Percentiles rank a stretch among this genome's conserved stretches.
phyloP scores from a whole-genome alignment of 53 echinoderm and acorn worm genomes.

The Paelopatides confundens region DNA sequence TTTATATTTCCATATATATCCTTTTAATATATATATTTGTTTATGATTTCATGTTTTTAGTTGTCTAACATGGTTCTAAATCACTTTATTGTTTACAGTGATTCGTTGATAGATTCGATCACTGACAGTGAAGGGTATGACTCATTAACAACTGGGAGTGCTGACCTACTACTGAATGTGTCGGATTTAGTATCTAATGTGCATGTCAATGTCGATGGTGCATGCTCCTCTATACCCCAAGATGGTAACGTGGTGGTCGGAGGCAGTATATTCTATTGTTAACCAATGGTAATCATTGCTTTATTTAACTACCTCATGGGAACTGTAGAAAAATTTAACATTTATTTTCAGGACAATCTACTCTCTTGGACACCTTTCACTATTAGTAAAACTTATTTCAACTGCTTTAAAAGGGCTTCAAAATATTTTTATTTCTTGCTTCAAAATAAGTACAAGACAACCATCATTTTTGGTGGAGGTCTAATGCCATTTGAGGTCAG shows the following conservation, averaged over 20 bases:
- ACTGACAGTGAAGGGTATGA: conserved; percentile 7
- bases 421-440: too few relatives aligned
- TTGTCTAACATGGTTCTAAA: not conserved
- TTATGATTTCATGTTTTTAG: too few relatives aligned
- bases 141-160: conserved; percentile 14
- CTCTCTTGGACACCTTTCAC: too few relatives aligned
- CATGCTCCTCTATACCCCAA: not conserved
- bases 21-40: too few relatives aligned
- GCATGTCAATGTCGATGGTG: conserved; percentile 11
- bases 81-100: conserved; percentile 20
- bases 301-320: not conserved
- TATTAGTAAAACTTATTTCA: too few relatives aligned
- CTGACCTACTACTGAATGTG: not conserved
- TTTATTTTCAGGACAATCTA: too few relatives aligned
- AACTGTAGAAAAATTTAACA: too few relatives aligned
- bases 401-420: too few relatives aligned
- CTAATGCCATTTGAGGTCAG: too few relatives aligned
- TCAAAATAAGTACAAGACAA: too few relatives aligned
- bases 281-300: not conserved
- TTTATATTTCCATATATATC: too few relatives aligned
- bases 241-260: conserved; percentile 25
- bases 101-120: conserved; percentile 14
- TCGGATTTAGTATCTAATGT: not conserved
- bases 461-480: too few relatives aligned
- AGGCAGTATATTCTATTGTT: conserved; percentile 39